phyloP scores from a whole-genome alignment of 2,888 invertebrate species.

The Galerucella pusilla region DNA sequence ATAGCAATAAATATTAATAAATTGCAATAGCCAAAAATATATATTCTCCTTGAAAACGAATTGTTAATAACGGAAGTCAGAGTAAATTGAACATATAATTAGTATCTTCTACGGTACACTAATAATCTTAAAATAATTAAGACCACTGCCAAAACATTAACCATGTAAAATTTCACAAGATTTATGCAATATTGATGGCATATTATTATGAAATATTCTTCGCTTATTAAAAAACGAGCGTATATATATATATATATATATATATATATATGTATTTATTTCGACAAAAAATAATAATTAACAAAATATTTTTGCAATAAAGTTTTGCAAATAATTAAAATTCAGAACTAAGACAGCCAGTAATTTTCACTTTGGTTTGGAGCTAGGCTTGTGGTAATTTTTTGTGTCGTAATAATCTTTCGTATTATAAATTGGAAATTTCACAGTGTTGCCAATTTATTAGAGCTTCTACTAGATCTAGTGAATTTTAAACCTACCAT shows the following conservation, averaged over 20 bases:
- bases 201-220: background rate
- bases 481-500: too few relatives aligned
- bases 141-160: background rate
- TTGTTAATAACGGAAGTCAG: background rate
- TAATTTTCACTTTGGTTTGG: too few relatives aligned
- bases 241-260: background rate
- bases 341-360: too few relatives aligned
- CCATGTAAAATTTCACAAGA: background rate
- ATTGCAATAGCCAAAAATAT: background rate
- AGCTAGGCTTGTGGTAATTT: too few relatives aligned
- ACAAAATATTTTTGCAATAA: background rate
- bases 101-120: background rate
- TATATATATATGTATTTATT: too few relatives aligned
- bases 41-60: background rate
- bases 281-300: background rate
- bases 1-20: background rate
- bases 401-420: too few relatives aligned
- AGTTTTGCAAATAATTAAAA: background rate
- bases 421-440: too few relatives aligned
- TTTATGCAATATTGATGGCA: background rate
- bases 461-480: too few relatives aligned
- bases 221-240: background rate
- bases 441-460: too few relatives aligned
- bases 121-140: constrained; percentile 3
- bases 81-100: background rate